A percentile compares a stretch with the other conserved stretches of the same genome.
These are phyloP conservation scores for Palythoa caribaeorum DNA, from an alignment of 92 coral and sea anemone species.

Conservation along the genomic window DNA sequence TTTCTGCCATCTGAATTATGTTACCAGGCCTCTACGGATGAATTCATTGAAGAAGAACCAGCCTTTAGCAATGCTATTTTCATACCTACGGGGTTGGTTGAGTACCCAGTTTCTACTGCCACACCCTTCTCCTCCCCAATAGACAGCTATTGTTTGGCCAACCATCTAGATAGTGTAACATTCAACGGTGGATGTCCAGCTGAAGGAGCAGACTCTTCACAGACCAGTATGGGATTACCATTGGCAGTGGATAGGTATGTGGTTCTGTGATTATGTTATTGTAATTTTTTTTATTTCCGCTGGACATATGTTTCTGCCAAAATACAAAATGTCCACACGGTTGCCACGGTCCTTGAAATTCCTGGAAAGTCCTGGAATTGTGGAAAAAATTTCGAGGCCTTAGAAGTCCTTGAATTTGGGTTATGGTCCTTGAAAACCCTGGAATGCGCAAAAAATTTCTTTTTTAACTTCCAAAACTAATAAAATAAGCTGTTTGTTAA, in stretches of 20 bases:
- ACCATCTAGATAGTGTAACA: conserved; percentile 56
- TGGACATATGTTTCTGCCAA: too few relatives aligned
- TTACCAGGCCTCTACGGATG: conserved; percentile 68
- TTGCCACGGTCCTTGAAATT: too few relatives aligned
- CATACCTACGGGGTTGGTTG: conserved; percentile 91
- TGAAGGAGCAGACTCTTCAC: neutral
- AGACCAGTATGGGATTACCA: neutral
- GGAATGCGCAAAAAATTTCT: too few relatives aligned
- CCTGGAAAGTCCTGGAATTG: too few relatives aligned
- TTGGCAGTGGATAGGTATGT: neutral
- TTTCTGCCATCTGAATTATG: neutral
- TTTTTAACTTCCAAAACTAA: too few relatives aligned
- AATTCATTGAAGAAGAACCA: conserved; percentile 70
- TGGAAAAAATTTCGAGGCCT: too few relatives aligned
- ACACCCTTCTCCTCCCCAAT: conserved; percentile 48
- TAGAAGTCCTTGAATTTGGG: too few relatives aligned
- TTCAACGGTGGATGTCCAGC: conserved; percentile 39
- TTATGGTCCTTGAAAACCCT: too few relatives aligned
- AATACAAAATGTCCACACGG: too few relatives aligned
- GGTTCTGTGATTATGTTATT: too few relatives aligned
- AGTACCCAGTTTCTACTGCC: conserved; percentile 52
- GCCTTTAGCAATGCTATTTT: conserved; percentile 71
- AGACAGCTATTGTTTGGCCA: conserved; percentile 34
- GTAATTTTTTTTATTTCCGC: too few relatives aligned
- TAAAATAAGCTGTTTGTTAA: too few relatives aligned